Conservation (phyloP, 2,888 invertebrate species). For the Stictocephala bisonia region DNA sequence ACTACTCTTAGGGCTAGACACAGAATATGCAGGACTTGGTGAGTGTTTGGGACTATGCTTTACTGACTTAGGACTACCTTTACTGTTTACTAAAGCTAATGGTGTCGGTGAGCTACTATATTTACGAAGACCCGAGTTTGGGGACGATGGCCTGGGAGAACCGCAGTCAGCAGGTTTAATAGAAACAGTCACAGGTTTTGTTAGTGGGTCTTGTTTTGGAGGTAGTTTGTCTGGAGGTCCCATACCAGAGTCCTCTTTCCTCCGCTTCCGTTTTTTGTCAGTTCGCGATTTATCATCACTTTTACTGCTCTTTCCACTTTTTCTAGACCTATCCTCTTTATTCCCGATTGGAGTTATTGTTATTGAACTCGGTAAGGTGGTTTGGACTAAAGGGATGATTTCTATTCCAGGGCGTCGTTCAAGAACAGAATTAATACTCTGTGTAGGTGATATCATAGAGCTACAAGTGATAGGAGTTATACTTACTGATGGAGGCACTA, state of each 20-base stretch:
- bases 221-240: slow-evolving; percentile 86
- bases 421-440: slow-evolving; percentile 71
- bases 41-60: slow-evolving; percentile 55
- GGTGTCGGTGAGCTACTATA: slow-evolving; percentile 77
- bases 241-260: slow-evolving; percentile 78
- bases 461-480: slow-evolving; percentile 70
- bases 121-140: slow-evolving; percentile 74
- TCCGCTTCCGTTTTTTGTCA: slow-evolving; percentile 80
- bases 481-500: slow-evolving; percentile 72
- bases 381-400: slow-evolving; percentile 81
- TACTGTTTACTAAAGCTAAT: slow-evolving; percentile 50
- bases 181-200: slow-evolving; percentile 78
- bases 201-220: slow-evolving; percentile 76
- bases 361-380: slow-evolving; percentile 80
- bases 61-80: slow-evolving; percentile 54
- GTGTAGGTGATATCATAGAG: slow-evolving; percentile 65
- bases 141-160: slow-evolving; percentile 69
- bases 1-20: slow-evolving; percentile 52
- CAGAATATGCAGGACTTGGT: slow-evolving; percentile 52
- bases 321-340: slow-evolving; percentile 57
- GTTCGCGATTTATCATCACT: slow-evolving; percentile 66
- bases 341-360: slow-evolving; percentile 83
- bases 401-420: slow-evolving; percentile 84
- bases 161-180: slow-evolving; percentile 74
- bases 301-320: slow-evolving; percentile 65